Base-by-base conservation (phyloP, 2,888 invertebrate species). In the Cantharis nigra region DNA sequence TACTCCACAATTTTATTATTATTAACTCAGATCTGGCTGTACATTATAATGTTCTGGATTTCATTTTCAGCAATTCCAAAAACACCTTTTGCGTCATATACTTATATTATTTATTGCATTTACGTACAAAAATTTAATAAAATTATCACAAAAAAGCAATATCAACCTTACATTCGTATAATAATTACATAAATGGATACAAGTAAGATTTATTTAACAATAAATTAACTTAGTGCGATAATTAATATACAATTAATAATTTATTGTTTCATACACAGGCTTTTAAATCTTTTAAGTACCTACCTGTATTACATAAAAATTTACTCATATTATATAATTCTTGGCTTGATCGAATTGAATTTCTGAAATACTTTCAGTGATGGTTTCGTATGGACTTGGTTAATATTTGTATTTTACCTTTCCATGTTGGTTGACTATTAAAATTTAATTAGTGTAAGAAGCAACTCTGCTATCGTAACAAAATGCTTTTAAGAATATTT, bases 381-480 rank as follows among this genome's bases (percentile, higher is more conserved):
- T 5, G 13, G 5, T 33, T 33, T 33, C 9, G n/a, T 49, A n/a
- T 5, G 7, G 10, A n/a, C n/a, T 49, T n/a, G 11, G 49, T 49
- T n/a, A 49, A 49, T 49, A 49, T n/a, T 49, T 49, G n/a, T n/a
- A n/a, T 49, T 13, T n/a, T 49, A 49, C 49, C n/a, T 49, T 49
- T 33, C 33, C 13, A 33, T 33, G 33, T 33, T n/a, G 49, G 49
- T 49, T n/a, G 49, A n/a, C n/a, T 49, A 13, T 49, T 49, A 49
- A 49, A 49, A 49, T 70, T 71, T 67, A 72, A 76, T 72, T 72
- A 69, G 71, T 71, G 63, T 69, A 63, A 63, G 69, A 72, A 70
- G 70, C 67, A 64, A 65, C 77, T 65, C 69, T n/a, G 71, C 74
- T 77, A 62, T 71, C 69, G 63, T 69, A 71, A 71, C 71, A 62